Evolutionary conservation across 2,888 invertebrate genomes (phyloP).

Genomic region (Agelastica alni): DNA sequence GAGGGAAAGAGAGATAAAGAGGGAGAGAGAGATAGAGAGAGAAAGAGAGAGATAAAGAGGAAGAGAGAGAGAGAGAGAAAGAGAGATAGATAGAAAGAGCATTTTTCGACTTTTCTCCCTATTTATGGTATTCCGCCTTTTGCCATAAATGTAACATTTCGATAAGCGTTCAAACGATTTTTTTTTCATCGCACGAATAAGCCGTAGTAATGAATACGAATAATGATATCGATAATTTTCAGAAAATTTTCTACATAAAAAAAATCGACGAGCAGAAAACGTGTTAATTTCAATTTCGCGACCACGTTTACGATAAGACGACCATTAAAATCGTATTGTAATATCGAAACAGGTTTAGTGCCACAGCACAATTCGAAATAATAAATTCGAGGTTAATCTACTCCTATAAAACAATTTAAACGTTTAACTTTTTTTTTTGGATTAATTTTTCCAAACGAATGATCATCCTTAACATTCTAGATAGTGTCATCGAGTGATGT

Average conservation of each 20-base stretch:
- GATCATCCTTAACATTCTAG: constrained; percentile 4
- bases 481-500: constrained; percentile 19
- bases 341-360: constrained; percentile 19
- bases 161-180: too few relatives aligned
- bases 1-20: too few relatives aligned
- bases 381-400: constrained; percentile 14
- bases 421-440: constrained; percentile 8
- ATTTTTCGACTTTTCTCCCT: too few relatives aligned
- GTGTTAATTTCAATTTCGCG: constrained; percentile 16
- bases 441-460: constrained; percentile 2
- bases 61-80: too few relatives aligned
- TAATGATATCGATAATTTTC: not conserved
- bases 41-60: too few relatives aligned
- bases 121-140: too few relatives aligned
- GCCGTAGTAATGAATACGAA: too few relatives aligned
- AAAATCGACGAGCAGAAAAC: constrained; percentile 16
- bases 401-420: constrained; percentile 9
- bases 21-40: too few relatives aligned
- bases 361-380: constrained; percentile 9
- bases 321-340: constrained; percentile 19
- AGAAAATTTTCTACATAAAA: constrained; percentile 9
- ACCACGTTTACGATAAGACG: constrained; percentile 24
- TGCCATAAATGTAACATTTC: too few relatives aligned
- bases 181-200: too few relatives aligned
- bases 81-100: too few relatives aligned